Base-by-base conservation (phyloP, 2,888 invertebrate genomes). In the Meiosimyza platycephala region DNA sequence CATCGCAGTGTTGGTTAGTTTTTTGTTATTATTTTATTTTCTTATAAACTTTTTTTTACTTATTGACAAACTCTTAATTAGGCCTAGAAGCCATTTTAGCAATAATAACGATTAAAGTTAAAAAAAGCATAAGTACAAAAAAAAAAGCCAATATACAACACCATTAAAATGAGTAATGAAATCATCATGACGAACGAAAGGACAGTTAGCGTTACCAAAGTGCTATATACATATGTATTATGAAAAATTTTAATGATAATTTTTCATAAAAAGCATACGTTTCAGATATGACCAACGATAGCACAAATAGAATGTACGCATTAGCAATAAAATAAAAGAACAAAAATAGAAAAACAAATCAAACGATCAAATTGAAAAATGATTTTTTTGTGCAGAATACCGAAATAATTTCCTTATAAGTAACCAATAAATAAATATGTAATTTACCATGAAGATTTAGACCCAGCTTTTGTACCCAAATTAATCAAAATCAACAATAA, bases 41-140 rank as follows among this genome's bases (percentile, higher is more conserved):
- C 40, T 9, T 40, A 40, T 40, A 40, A 40, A 7, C 3, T 28
- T 28, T 28, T 28, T 28, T 28, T 28, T 28, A 28, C 28, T 28
- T 7, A 7, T 40, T 40, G 40, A 40, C 40, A 40, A 40, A 40
- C 40, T n/a, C 47, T 63, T 63, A 63, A 63, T 63, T 63, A 63
- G 63, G 63, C 63, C 63, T 63, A 63, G 48, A 33, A 63, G 63
- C 63, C 48, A 63, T 63, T 63, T 40, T 48, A 16, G 47, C 63
- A 63, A 48, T 63, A 47, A 0, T 13, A 12, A 18, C 40, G n/a
- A 47, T 62, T 40, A 18, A 16, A 62, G 22, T 15, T 47, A 47
- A 62, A 16, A n/a, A 4, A 5, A 18, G 3, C 22, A 18, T n/a
- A 22, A 22, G n/a, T 55, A 55, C 9, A 55, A 55, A 13, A 55